phyloP scores from a whole-genome alignment of 2,888 invertebrate genomes.

The Macaria notata region DNA sequence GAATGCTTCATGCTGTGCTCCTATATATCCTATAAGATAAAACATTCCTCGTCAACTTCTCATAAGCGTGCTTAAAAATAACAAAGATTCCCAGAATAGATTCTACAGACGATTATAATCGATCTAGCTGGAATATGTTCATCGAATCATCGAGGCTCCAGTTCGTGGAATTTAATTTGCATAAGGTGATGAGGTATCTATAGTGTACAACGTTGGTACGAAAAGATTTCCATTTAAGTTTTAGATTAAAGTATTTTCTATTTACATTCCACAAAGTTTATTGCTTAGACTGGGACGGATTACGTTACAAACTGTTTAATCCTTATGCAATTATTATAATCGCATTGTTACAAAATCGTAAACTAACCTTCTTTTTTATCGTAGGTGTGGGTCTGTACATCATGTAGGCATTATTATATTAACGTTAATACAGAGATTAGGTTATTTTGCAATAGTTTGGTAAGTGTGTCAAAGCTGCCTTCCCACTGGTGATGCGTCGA shows the following conservation, averaged over 20 bases:
- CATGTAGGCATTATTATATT: constrained; percentile 19
- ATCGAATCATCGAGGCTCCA: constrained; percentile 29
- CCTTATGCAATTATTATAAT: constrained; percentile 11
- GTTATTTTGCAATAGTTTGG: constrained; percentile 13
- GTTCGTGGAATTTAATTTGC: constrained; percentile 39
- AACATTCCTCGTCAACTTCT: constrained; percentile 7
- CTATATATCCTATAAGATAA: neutral
- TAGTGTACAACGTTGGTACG: neutral
- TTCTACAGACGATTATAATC: constrained; percentile 23
- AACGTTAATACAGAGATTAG: constrained; percentile 17
- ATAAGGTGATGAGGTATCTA: constrained; percentile 39
- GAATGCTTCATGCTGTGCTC: too few species aligned
- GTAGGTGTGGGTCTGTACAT: constrained; percentile 15
- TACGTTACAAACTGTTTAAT: constrained; percentile 10
- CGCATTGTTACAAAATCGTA: constrained; percentile 7
- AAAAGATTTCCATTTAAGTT: constrained; percentile 37
- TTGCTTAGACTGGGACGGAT: constrained; percentile 1
- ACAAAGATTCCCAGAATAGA: constrained; percentile 15
- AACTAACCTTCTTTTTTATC: constrained; percentile 14
- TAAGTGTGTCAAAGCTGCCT: constrained; percentile 6
- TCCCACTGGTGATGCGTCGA: constrained; percentile 20
- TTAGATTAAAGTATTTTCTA: constrained; percentile 1
- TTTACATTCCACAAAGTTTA: too few species aligned
- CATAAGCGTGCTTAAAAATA: constrained; percentile 6
- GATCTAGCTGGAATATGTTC: constrained; percentile 27